Evolutionary conservation across 2,797 vertebrate species (phyloP).

Genomic region (Pangasius krempfi): DNA sequence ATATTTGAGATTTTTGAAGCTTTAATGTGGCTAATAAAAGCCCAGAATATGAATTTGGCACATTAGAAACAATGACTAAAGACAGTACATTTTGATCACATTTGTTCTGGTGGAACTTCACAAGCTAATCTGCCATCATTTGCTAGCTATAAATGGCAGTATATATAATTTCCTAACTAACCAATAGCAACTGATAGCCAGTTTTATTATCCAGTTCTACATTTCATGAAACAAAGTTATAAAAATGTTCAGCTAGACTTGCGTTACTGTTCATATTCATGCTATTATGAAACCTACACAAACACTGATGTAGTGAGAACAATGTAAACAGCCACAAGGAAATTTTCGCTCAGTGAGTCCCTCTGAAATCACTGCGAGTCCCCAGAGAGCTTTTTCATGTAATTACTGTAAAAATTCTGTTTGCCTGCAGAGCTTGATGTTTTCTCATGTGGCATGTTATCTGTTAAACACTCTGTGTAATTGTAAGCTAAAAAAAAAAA

Average conservation of each 20-base stretch:
- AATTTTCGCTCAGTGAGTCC: constrained; percentile 51
- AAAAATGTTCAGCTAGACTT: neutral
- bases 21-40: neutral
- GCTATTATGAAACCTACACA: neutral
- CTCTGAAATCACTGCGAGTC: constrained; percentile 43
- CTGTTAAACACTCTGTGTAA: constrained; percentile 4
- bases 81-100: neutral
- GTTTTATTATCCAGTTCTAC: neutral
- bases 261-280: neutral
- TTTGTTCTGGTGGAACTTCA: neutral
- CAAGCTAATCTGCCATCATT: neutral
- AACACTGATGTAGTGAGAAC: neutral
- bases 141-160: neutral
- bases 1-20: neutral
- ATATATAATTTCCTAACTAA: neutral
- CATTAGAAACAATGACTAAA: neutral
- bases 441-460: constrained; percentile 7
- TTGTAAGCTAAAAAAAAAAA: neutral
- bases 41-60: neutral
- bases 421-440: constrained; percentile 4
- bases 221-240: neutral
- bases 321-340: constrained; percentile 33
- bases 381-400: constrained; percentile 53
- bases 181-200: neutral
- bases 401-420: constrained; percentile 27